Base-by-base conservation (phyloP, 2,888 invertebrate genomes). In the Allophyes oxyacanthae region DNA sequence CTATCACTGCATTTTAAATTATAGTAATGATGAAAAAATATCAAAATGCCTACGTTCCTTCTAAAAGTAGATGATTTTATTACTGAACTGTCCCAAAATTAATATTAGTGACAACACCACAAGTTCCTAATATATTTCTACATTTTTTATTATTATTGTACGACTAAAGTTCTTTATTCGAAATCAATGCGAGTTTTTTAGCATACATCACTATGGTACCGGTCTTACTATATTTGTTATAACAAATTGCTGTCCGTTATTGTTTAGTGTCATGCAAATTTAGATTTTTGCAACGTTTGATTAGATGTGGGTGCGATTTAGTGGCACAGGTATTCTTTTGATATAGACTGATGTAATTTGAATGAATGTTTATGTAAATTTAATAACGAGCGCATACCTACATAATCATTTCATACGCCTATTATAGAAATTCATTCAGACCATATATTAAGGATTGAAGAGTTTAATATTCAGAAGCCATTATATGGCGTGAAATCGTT, bases 251-350 rank as follows among this genome's bases (percentile, higher is more conserved):
- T 67, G 15, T 53, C 55, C 40, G 33, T 57, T 53, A 63, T 59
- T 66, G 67, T 67, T 63, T 56, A 43, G 59, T 80, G 81, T 81
- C 79, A 88, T 85, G 85, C 84, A 82, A 87, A 87, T 87, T 81
- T 73, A 42, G 54, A 83, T 87, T 86, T 87, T 86, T 87, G 86
- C 84, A 82, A 82, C 59, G 62, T 64, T 66, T 72, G 70, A 79
- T 77, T 71, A 45, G 45, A 26, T 48, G 86, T 82, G 72, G 86
- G 85, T 76, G 85, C 77, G 77, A 78, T 75, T 69, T 67, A 76
- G 67, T 70, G 66, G 48, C 60, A 68, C 64, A 68, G 66, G 71
- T 66, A 79, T 77, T 79, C 77, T 77, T 80, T 81, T 75, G 75
- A 71, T 74, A 64, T 28, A 57, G 46, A 66, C 75, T 75, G 72